Conservation (phyloP, 2,888 invertebrate genomes). For the Phorcus lineatus region DNA sequence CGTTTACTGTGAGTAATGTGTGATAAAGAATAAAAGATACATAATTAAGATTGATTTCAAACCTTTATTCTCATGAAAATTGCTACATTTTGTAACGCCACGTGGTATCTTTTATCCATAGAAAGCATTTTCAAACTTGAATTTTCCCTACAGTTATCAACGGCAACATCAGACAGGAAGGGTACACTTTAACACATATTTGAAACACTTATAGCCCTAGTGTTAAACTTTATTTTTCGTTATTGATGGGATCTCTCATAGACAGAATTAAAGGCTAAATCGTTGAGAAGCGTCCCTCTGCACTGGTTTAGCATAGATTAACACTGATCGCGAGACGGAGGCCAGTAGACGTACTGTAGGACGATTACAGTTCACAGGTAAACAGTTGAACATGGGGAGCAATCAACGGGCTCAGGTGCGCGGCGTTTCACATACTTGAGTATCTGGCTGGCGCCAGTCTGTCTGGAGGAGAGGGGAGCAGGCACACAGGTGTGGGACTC, state of each 20-base stretch:
- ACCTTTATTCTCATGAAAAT: too few relatives aligned
- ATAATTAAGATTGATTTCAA: too few relatives aligned
- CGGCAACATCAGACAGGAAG: background rate
- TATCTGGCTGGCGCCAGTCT: slow-evolving; percentile 41
- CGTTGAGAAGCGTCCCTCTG: background rate
- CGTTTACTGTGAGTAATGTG: too few relatives aligned
- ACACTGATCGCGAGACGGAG: background rate
- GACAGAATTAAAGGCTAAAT: background rate
- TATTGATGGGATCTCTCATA: background rate
- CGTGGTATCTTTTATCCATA: too few relatives aligned
- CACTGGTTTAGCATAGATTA: background rate
- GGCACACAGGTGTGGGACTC: background rate
- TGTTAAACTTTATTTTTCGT: background rate
- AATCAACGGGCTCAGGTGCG: slow-evolving; percentile 17
- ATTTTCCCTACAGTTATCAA: background rate
- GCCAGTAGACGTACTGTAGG: background rate
- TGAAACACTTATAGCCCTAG: background rate
- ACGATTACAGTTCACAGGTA: slow-evolving; percentile 20
- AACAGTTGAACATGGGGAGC: background rate
- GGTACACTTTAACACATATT: background rate
- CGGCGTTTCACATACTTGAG: slow-evolving; percentile 40
- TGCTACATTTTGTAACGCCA: too few relatives aligned
- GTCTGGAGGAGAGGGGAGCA: slow-evolving; percentile 68
- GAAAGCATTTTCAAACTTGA: background rate
- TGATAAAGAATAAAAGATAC: too few relatives aligned